A percentile compares a stretch with the other conserved stretches of the same genome.
phyloP scores from a whole-genome alignment of 2,113 vertebrate species.

The Amphiprion ocellaris region DNA sequence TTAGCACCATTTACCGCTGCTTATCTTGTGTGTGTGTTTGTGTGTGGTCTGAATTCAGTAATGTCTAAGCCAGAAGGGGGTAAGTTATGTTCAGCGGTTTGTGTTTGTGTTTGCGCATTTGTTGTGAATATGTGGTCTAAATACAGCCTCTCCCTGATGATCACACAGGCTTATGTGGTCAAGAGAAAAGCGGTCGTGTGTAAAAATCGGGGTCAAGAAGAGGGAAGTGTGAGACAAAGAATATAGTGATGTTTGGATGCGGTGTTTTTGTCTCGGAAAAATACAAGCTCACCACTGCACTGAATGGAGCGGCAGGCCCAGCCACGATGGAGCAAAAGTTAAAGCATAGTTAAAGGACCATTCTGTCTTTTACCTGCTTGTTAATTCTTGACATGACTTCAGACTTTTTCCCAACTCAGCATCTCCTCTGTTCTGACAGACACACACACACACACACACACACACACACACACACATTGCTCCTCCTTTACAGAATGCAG shows the following conservation, averaged over 20 bases:
- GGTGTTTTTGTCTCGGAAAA: neutral
- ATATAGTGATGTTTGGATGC: neutral
- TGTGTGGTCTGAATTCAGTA: constrained; percentile 36
- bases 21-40: constrained; percentile 43
- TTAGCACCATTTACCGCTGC: constrained; percentile 79
- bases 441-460: neutral
- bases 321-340: neutral
- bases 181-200: constrained; percentile 6
- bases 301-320: neutral
- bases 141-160: constrained; percentile 39
- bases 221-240: constrained; percentile 13
- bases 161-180: constrained; percentile 42
- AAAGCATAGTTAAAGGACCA: constrained; percentile 9
- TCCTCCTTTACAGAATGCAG: constrained; percentile 32
- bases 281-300: neutral
- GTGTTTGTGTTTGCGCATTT: constrained; percentile 59
- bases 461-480: constrained; percentile 22
- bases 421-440: constrained; percentile 47
- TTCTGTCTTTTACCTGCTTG: constrained; percentile 49
- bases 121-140: constrained; percentile 54
- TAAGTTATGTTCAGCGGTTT: constrained; percentile 45
- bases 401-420: constrained; percentile 56
- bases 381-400: constrained; percentile 58
- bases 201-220: constrained; percentile 38
- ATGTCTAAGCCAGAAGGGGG: constrained; percentile 36